Evolutionary conservation across 2,888 invertebrate species (phyloP).

Genomic region (Phoenoteleia sp.): DNA sequence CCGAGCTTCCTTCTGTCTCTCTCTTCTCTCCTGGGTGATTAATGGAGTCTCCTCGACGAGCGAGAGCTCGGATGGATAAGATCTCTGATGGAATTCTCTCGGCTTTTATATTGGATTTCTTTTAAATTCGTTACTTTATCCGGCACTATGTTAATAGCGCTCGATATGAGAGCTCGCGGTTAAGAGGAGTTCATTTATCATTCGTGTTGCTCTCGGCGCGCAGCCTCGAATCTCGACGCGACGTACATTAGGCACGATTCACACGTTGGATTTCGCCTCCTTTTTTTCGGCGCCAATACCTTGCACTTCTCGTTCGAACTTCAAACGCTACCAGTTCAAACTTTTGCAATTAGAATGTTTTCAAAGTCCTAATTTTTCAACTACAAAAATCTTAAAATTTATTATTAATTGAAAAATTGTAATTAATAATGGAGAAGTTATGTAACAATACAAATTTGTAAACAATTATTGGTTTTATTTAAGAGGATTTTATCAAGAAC

Average conservation of each 20-base stretch:
- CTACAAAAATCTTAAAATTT: too few relatives aligned
- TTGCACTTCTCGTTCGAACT: slow-evolving; percentile 9
- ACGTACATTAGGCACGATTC: slow-evolving; percentile 77
- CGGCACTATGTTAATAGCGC: slow-evolving; percentile 86
- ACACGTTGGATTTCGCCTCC: slow-evolving; percentile 69
- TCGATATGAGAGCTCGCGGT: slow-evolving; percentile 85
- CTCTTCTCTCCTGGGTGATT: slow-evolving; percentile 82
- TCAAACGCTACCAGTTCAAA: slow-evolving; percentile 43
- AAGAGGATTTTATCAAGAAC: too few relatives aligned
- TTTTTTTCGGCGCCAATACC: slow-evolving; percentile 56
- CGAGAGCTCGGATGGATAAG: slow-evolving; percentile 85
- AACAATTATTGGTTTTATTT: too few relatives aligned
- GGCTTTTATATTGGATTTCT: slow-evolving; percentile 86
- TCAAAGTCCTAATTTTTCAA: too few relatives aligned
- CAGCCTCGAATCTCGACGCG: slow-evolving; percentile 74
- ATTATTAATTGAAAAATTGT: too few relatives aligned
- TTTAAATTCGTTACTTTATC: slow-evolving; percentile 86
- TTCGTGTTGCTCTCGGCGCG: slow-evolving; percentile 74
- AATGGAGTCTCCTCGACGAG: slow-evolving; percentile 85
- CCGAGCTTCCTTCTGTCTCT: too few relatives aligned
- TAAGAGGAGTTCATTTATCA: slow-evolving; percentile 86
- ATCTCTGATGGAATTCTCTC: slow-evolving; percentile 86
- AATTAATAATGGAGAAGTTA: too few relatives aligned
- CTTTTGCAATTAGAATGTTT: too few relatives aligned
- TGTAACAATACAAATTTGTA: too few relatives aligned